Base-by-base conservation (phyloP, 2,113 vertebrate genomes). In the Xenus cinereus region DNA sequence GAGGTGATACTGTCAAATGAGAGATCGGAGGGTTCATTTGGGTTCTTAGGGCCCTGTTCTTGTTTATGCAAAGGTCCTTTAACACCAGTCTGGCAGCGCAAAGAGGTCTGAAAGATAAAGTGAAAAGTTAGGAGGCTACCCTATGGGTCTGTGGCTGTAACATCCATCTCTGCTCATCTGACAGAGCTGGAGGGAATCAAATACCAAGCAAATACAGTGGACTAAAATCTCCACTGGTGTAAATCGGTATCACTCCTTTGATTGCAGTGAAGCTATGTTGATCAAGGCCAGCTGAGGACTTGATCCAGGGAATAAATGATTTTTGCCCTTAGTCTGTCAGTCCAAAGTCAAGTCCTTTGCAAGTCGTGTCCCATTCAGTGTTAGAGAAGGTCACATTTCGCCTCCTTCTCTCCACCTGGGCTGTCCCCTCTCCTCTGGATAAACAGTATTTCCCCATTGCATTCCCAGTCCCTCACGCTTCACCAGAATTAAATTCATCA, bases 401-500 rank as follows among this genome's bases (percentile, higher is more conserved):
- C 51, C 51, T 9, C 86, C 46, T 93, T 2, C 83, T 84, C 93
- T 84, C 68, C 67, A 93, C 94, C 89, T 62, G 28, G 67, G 82
- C 91, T 95, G 94, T 97, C 97, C 89, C 94, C 82, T 97, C 76
- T 30, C 19, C 80, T 59, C 94, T 87, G 92, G 96, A 96, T 98
- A 98, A 98, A 98, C 97, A 98, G 95, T 78, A 69, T 97, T 96
- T 94, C 95, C 94, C 51, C 56, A 74, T 96, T 90, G 97, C 97
- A 94, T 97, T 95, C 93, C 94, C 90, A 81, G 80, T 97, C 96
- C 96, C 98, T 98, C 97, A 98, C 95, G 98, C 98, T 98, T 98
- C 97, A 97, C 97, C 97, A 98, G 98, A 98, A 98, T 98, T 98
- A 98, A 98, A 98, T 98, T 98, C 98, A 98, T 98, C 98, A 98